A percentile compares a stretch with the other conserved stretches of the same genome.
These are phyloP conservation scores for Scaptomyza parva DNA, from an alignment of 2,888 invertebrate species.

Conservation along the genomic window DNA sequence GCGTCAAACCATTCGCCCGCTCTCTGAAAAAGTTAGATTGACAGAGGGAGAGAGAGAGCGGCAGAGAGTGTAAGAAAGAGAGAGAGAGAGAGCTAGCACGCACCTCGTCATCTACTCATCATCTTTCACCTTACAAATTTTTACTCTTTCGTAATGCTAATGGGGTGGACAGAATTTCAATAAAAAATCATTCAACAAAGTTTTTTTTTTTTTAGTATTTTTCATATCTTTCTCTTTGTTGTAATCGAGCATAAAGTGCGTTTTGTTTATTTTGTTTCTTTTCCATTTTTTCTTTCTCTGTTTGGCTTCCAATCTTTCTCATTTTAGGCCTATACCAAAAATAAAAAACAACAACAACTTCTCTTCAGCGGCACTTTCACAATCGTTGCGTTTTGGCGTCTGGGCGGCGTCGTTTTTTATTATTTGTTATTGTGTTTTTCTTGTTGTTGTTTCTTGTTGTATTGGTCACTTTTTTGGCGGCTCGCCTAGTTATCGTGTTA, in stretches of 20 bases:
- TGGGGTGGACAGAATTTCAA: slow-evolving; percentile 35
- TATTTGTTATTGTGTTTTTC: too few relatives aligned
- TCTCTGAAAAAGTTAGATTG: not conserved
- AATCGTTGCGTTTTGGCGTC: slow-evolving; percentile 18
- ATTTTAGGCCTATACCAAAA: slow-evolving; percentile 2
- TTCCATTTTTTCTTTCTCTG: too few relatives aligned
- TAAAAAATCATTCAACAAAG: slow-evolving; percentile 10
- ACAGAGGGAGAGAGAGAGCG: slow-evolving; percentile 5
- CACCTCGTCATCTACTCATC: slow-evolving; percentile 21
- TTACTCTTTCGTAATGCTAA: slow-evolving; percentile 54
- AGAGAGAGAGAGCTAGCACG: slow-evolving; percentile 4
- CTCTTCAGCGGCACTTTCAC: slow-evolving; percentile 36
- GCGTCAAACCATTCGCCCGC: too few relatives aligned
- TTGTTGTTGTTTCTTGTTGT: not conserved
- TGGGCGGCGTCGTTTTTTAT: slow-evolving; percentile 2
- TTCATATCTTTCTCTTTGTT: slow-evolving; percentile 4
- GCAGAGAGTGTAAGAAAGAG: not conserved
- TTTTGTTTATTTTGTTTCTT: not conserved
- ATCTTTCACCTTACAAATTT: slow-evolving; percentile 44
- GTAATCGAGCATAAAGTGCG: slow-evolving; percentile 22
- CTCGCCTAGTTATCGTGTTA: slow-evolving; percentile 43
- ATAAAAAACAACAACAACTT: not conserved
- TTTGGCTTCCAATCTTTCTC: not conserved
- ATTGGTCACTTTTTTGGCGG: slow-evolving; percentile 4
- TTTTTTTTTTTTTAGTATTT: not conserved